These are phyloP conservation scores for Takifugu ocellatus DNA, from an alignment of 2,797 vertebrate species.

Conservation along the genomic window DNA sequence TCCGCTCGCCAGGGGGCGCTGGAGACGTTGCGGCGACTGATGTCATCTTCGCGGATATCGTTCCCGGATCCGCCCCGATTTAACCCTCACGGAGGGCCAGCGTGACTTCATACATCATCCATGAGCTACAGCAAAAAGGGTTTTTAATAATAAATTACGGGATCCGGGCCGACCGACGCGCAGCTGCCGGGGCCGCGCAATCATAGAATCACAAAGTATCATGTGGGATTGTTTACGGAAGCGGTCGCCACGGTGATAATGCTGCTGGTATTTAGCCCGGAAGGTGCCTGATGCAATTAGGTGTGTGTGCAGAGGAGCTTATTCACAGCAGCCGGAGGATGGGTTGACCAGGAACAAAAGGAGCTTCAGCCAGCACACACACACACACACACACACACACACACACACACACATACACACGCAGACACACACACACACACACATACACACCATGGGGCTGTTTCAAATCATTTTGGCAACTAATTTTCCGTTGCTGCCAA, in stretches of 20 bases:
- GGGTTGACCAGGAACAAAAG: too few relatives aligned
- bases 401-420: neutral
- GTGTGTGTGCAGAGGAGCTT: neutral
- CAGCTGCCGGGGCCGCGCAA: neutral
- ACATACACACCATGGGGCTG: neutral
- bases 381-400: too few relatives aligned
- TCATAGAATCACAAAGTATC: neutral
- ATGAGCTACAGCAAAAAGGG: too few relatives aligned
- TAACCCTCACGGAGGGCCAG: too few relatives aligned
- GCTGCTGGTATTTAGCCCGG: neutral
- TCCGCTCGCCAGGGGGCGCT: too few relatives aligned
- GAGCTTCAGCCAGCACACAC: neutral
- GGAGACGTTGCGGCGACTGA: too few relatives aligned
- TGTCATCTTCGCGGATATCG: too few relatives aligned
- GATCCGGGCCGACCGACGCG: too few relatives aligned
- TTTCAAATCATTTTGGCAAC: slow-evolving; percentile 16
- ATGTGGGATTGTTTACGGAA: neutral
- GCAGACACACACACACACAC: neutral
- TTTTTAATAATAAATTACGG: too few relatives aligned
- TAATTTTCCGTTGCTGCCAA: slow-evolving; percentile 10
- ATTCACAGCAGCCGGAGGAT: neutral
- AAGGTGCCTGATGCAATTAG: neutral
- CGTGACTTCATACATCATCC: too few relatives aligned
- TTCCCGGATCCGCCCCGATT: too few relatives aligned
- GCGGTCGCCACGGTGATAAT: neutral